A percentile compares a stretch with the other conserved stretches of the same genome.
These are phyloP conservation scores for Macroramphosus scolopax DNA, from an alignment of 2,797 vertebrate genomes.

Conservation along the genomic window DNA sequence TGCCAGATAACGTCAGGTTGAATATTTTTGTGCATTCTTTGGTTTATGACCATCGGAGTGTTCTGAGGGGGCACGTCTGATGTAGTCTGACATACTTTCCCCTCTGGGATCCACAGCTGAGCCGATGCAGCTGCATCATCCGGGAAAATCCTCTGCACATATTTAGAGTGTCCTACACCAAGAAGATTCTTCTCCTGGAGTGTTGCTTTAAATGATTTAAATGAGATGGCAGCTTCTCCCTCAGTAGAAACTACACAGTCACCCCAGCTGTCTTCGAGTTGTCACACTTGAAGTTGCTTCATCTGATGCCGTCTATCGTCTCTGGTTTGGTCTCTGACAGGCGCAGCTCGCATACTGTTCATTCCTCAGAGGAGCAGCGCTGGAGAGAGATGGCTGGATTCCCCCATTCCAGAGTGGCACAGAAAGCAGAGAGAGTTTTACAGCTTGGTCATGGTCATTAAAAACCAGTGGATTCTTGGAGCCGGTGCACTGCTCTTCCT, in stretches of 20 bases:
- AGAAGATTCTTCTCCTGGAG: background rate
- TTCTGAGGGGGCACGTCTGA: conserved; percentile 9
- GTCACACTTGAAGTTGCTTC: conserved; percentile 15
- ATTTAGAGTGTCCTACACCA: conserved; percentile 1
- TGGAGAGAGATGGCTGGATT: conserved; percentile 54
- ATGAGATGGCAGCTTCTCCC: background rate
- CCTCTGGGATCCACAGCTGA: conserved; percentile 4
- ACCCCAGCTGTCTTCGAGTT: conserved; percentile 10
- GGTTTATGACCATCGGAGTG: background rate
- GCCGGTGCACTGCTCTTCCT: conserved; percentile 49
- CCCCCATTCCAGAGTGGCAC: conserved; percentile 66
- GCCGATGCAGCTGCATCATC: background rate
- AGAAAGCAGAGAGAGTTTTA: conserved; percentile 70
- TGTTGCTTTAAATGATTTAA: conserved; percentile 12
- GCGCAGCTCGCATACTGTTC: conserved; percentile 34
- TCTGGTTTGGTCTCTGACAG: conserved; percentile 27
- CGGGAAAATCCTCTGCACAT: background rate
- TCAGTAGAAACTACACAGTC: conserved; percentile 1
- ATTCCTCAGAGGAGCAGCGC: conserved; percentile 55
- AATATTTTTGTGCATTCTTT: no score
- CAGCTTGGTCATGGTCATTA: conserved; percentile 70
- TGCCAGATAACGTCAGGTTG: no score
- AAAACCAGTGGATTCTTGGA: conserved; percentile 73
- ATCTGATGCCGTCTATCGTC: conserved; percentile 24
- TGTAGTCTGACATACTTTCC: conserved; percentile 3